Conservation (phyloP, 2,888 invertebrate genomes). For the Coelogynopora nodosa region DNA sequence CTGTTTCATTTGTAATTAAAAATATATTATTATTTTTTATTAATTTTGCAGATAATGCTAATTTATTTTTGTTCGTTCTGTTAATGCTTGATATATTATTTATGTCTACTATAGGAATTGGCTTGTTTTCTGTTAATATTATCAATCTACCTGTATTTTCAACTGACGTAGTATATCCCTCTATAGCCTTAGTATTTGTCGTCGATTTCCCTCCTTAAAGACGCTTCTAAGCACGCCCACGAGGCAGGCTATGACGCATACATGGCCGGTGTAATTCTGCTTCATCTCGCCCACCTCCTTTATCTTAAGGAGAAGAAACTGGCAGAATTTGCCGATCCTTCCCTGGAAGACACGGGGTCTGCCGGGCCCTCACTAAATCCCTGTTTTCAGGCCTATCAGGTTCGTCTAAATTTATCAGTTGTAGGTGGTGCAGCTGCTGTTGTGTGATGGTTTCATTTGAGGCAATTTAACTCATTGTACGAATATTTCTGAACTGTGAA, state of each 20-base stretch:
- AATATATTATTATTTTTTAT: too few species aligned
- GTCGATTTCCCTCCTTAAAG: too few species aligned
- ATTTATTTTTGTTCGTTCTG: too few species aligned
- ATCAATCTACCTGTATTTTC: too few species aligned
- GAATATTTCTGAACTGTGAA: too few species aligned
- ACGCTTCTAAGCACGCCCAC: neutral
- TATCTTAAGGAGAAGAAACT: neutral
- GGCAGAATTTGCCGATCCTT: neutral
- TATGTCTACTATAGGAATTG: too few species aligned
- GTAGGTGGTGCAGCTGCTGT: neutral
- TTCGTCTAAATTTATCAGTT: neutral
- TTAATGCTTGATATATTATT: too few species aligned
- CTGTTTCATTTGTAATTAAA: too few species aligned
- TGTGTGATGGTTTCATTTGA: neutral
- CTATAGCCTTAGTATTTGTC: too few species aligned
- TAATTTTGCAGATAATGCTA: too few species aligned
- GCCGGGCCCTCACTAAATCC: neutral
- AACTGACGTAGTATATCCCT: too few species aligned
- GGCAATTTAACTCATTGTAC: neutral
- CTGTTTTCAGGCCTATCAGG: conserved; percentile 30
- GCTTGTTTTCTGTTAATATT: too few species aligned
- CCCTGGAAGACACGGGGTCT: neutral
- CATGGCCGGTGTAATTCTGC: conserved; percentile 40
- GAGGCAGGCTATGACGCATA: conserved; percentile 43
- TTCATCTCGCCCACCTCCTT: conserved; percentile 39